A percentile compares a stretch with the other conserved stretches of the same genome.
Conservation (phyloP, 2,113 vertebrate species). For the Falco punctatus region DNA sequence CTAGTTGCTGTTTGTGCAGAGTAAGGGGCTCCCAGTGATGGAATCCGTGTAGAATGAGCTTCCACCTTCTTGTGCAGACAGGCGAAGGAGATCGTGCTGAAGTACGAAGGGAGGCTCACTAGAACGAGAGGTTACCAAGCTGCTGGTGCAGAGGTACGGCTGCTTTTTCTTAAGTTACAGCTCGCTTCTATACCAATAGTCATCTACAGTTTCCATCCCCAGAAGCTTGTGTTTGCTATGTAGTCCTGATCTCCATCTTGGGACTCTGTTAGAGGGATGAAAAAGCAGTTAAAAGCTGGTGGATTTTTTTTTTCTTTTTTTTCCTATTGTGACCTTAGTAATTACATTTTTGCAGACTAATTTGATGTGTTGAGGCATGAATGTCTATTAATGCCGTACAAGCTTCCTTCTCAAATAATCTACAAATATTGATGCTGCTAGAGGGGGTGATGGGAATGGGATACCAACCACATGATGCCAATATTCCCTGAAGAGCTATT, state of each 20-base stretch:
- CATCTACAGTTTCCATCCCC: background rate
- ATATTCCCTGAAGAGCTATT: background rate
- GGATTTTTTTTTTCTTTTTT: background rate
- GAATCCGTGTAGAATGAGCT: background rate
- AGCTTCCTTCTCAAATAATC: background rate
- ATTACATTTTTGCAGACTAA: background rate
- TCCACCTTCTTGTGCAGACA: conserved; percentile 78
- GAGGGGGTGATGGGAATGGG: background rate
- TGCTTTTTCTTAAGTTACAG: background rate
- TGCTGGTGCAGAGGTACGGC: conserved; percentile 90
- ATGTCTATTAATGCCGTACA: background rate
- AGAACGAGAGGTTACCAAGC: conserved; percentile 96
- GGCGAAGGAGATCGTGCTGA: conserved; percentile 92
- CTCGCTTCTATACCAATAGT: background rate
- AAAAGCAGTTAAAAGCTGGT: background rate
- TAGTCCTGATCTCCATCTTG: background rate
- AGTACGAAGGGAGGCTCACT: conserved; percentile 93
- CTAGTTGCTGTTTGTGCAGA: background rate
- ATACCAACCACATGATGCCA: background rate
- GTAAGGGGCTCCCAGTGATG: rapidly evolving
- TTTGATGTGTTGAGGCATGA: background rate
- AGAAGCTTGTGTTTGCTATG: background rate
- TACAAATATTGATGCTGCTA: background rate
- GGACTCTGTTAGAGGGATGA: background rate
- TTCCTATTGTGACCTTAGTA: background rate